Evolutionary conservation across 2,888 invertebrate species (phyloP), one percentile per base, ranked within the genome.

Genomic region (Tetheella fluctuosa): DNA sequence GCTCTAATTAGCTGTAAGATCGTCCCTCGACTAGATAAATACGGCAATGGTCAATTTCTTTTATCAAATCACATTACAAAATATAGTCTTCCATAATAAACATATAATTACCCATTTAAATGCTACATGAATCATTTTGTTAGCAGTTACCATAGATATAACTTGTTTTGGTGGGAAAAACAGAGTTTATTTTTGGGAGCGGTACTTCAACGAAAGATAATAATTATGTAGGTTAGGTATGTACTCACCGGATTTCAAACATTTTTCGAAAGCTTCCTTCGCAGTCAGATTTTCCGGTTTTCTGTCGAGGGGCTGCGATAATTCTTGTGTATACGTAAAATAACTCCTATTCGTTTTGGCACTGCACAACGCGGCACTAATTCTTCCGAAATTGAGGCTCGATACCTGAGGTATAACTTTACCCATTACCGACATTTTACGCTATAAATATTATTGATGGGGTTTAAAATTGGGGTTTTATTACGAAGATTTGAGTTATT

Each of bases 291-390:
- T 95, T 85, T 95, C 95, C 0, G 98, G 97, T 65, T 95, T 95
- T 68, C 95, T 94, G 34, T 95, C 94, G 71, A 96, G 89, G 15
- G 97, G 97, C 89, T 97, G 97, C 48, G 97, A 95, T 53, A 97
- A 95, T 84, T 97, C 97, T 67, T 95, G 95, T 23, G 95, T 95
- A 80, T 97, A 97, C 0, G 97, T 96, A 83, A 95, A 97, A 88
- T 95, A 97, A 61, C 84, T 94, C 77, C 95, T 94, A 60, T 93
- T 89, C 63, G 82, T 75, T 73, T 88, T 88, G 17, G 77, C 77
- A 74, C 73, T 76, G 62, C 77, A 78, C 63, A 90, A 70, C 65
- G 86, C 85, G 61, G 85, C 83, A 74, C 84, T 81, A 60, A 91
- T 66, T 76, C 83, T 85, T 13, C 86, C 80, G 61, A 89, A 83